Conservation (phyloP, 2,113 vertebrate species). For the Carassius carassius region DNA sequence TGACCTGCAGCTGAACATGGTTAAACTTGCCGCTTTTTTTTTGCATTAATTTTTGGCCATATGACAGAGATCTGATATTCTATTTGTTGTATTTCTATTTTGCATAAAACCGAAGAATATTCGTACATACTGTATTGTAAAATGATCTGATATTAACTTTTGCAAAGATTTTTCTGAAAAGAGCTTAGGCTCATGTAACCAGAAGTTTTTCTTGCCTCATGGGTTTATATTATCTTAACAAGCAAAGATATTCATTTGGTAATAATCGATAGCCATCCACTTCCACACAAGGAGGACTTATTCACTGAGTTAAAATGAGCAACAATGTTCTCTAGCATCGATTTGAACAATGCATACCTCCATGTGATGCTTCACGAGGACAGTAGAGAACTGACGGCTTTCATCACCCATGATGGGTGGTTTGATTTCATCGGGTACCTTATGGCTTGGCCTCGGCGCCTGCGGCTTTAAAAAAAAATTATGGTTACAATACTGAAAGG, state of each 20-base stretch:
- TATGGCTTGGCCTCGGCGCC: conserved; percentile 19
- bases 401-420: background rate
- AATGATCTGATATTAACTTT: too few relatives aligned
- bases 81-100: too few relatives aligned
- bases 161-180: too few relatives aligned
- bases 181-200: too few relatives aligned
- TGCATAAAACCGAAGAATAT: too few relatives aligned
- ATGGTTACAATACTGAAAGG: conserved; percentile 26
- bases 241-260: background rate
- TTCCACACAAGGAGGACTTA: background rate
- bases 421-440: background rate
- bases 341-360: background rate
- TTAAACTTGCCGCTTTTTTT: too few relatives aligned
- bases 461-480: conserved; percentile 16
- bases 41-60: too few relatives aligned
- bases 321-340: background rate
- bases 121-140: too few relatives aligned
- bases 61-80: too few relatives aligned
- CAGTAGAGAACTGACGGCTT: background rate
- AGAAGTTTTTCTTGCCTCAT: too few relatives aligned
- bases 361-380: background rate
- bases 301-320: background rate
- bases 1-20: too few relatives aligned
- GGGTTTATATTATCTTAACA: too few relatives aligned
- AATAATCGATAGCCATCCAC: background rate